These are phyloP conservation scores for Trogon surrucura DNA, from an alignment of 2,113 vertebrate genomes.

Conservation along the genomic window DNA sequence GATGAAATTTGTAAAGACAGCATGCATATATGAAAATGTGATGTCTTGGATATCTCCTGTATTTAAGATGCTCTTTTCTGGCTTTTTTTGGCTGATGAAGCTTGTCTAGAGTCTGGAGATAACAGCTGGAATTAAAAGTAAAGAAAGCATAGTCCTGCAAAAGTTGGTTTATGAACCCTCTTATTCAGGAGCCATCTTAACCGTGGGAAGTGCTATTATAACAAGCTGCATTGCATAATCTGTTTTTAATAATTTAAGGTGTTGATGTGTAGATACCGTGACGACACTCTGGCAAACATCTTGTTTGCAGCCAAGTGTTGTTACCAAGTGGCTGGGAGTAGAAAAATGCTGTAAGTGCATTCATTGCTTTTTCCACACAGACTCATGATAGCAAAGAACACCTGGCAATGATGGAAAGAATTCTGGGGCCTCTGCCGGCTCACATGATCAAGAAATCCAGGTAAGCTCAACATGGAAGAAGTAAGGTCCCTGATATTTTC, in stretches of 20 bases:
- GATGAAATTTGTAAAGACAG: neutral
- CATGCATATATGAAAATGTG: neutral
- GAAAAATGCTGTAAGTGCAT: neutral
- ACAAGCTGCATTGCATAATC: neutral
- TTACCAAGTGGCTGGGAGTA: neutral
- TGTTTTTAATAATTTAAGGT: neutral
- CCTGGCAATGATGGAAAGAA: constrained; percentile 97
- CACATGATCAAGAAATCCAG: constrained; percentile 93
- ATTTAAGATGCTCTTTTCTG: neutral
- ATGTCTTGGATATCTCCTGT: neutral
- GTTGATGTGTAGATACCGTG: neutral
- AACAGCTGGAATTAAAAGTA: neutral
- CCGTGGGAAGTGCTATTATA: neutral
- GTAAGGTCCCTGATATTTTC: neutral
- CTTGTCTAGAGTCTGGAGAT: neutral
- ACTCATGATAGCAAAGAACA: constrained; percentile 98
- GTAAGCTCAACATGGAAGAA: constrained; percentile 51
- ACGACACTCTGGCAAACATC: neutral
- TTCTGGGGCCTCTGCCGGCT: constrained; percentile 89
- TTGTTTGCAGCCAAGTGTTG: neutral
- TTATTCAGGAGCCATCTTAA: neutral
- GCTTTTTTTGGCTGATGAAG: neutral
- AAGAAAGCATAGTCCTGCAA: neutral
- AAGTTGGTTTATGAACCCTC: neutral
- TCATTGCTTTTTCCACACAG: constrained; percentile 68